A percentile compares a stretch with the other conserved stretches of the same genome.
phyloP scores from a whole-genome alignment of 2,113 vertebrate species.

The Xiphophorus maculatus region DNA sequence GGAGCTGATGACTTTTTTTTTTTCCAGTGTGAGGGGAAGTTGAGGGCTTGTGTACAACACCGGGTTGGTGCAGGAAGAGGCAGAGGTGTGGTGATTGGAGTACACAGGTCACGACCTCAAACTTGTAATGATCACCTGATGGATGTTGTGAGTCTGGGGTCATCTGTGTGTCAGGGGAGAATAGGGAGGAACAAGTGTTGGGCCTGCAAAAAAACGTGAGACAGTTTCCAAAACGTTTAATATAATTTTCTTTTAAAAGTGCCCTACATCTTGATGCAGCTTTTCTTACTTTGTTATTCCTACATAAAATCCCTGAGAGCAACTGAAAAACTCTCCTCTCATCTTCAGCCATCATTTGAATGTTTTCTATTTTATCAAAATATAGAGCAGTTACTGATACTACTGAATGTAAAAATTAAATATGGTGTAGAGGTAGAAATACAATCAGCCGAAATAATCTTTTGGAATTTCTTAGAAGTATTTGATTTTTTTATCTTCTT shows the following conservation, averaged over 20 bases:
- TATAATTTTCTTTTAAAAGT: too few relatives aligned
- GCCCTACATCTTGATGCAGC: too few relatives aligned
- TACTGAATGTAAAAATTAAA: too few relatives aligned
- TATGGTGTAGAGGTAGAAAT: too few relatives aligned
- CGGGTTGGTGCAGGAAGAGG: constrained; percentile 54
- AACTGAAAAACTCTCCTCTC: neutral
- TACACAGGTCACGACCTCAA: constrained; percentile 68
- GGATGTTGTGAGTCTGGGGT: constrained; percentile 72
- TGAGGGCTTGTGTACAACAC: constrained; percentile 22
- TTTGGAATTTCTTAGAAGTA: too few relatives aligned
- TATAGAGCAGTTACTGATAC: too few relatives aligned
- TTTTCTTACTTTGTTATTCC: neutral
- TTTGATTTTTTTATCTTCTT: too few relatives aligned
- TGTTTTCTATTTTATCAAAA: neutral
- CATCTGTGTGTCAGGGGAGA: constrained; percentile 63
- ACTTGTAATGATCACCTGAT: constrained; percentile 79
- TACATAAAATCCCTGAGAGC: neutral
- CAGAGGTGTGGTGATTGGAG: constrained; percentile 65
- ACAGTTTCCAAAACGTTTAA: neutral
- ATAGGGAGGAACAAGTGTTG: constrained; percentile 8
- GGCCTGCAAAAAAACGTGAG: neutral
- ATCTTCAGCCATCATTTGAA: neutral
- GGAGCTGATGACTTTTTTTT: constrained; percentile 28
- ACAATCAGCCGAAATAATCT: too few relatives aligned
- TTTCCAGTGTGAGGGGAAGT: constrained; percentile 35